Base-by-base conservation (phyloP, 92 coral and sea anemone species). In the Epizoanthus rinbou region DNA sequence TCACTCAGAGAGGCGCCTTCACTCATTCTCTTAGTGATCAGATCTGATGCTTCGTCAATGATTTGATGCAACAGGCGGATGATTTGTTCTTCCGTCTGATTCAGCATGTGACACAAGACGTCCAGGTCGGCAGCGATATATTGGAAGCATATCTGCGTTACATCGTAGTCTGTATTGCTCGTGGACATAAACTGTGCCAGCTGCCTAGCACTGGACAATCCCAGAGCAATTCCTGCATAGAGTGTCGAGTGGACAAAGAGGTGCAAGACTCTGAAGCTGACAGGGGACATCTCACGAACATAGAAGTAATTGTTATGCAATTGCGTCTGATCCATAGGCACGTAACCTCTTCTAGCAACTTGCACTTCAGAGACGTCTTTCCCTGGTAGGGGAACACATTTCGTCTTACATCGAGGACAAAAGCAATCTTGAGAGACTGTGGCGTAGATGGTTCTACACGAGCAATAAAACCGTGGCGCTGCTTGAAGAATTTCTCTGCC, bases 211-310 rank as follows among this genome's bases (percentile, higher is more conserved):
- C 69, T 87, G 50, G 78, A 75, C 58, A 91, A n/a, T 69, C 80
- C 83, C 31, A 92, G 79, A 59, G 97, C 90, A 57, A 73, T 79
- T 25, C 99, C 99, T 13, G 89, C 92, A 35, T 94, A 89, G n/a
- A 94, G 87, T 0, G 93, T 89, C 31, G 91, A 80, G 75, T 90
- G 92, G 25, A 96, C 93, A 63, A 94, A 85, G 63, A 96, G 74
- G 79, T 90, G 98, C 21, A 96, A 74, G 33, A 93, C 84, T 18
- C 99, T 91, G 76, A 89, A 92, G 64, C 91, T 94, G 13, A 76
- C 87, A 8, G 99, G 97, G 13, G 85, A 53, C 70, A 96, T 87
- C 13, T 62, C 35, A 64, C 97, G 89, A 11, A 91, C 86, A 57
- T 79, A 76, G 68, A 89, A 87, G 50, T 75, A 78, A 53, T 69